Evolutionary conservation across 2,113 vertebrate species (phyloP), one percentile per base, ranked within the genome.

Genomic region (Colinus virginianus): DNA sequence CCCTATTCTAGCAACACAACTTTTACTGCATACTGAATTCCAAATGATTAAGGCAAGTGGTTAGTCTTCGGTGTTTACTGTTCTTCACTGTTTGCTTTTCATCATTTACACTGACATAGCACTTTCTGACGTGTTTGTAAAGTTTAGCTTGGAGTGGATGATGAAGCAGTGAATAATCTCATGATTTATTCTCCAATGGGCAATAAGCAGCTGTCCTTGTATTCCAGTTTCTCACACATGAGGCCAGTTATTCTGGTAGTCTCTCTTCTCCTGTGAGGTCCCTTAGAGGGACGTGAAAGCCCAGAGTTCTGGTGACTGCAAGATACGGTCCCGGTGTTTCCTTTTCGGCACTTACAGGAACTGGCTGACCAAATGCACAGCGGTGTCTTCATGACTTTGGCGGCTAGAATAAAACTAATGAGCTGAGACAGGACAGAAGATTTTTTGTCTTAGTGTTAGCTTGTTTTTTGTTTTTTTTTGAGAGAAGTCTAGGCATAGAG

Each of bases 391-490:
- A 76, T 66, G 21, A 6, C 17, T 30, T 16, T 28, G n/a, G 32
- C 34, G 79, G 19, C 34, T 72, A 58, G 17, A 80, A 62, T 12
- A 40, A 4, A 1, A 23, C 61, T 76, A 4, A 30, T 83, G 69
- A 67, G 45, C 1, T 0, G 5, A 38, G 58, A 40, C 0, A 3
- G 72, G 76, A 42, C 16, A 2, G 9, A 8, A 81, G 56, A 84
- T 51, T 56, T 79, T 20, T 38, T 21, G n/a, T 53, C 28, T 86
- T 80, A 20, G 11, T 77, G 21, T 46, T 62, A 53, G 11, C 40
- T 40, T 40, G 40, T 11, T 40, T 40, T 40, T 40, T 40, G 36
- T 61, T n/a, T 34, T 70, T 43, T 61, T 58, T 1, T 6, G 26
- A 78, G 36, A 9, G 68, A 56, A 7, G 7, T 76, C 23, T n/a